phyloP scores from a whole-genome alignment of 2,888 invertebrate genomes.

The Deilephila porcellus region DNA sequence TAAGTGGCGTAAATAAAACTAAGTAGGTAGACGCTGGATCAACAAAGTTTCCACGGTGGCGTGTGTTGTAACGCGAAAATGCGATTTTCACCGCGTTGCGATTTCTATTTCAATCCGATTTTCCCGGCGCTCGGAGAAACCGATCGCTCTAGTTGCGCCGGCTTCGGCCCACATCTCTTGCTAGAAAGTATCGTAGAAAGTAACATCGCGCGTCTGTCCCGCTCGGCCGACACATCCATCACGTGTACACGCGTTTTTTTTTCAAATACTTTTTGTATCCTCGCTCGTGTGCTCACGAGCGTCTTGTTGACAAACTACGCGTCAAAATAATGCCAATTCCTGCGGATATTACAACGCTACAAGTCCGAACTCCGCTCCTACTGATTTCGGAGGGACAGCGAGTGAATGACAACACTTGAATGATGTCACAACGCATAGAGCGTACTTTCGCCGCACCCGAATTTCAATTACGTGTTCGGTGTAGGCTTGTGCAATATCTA shows the following conservation, averaged over 20 bases:
- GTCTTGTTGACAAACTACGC: background rate
- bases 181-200: constrained; percentile 85
- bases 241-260: constrained; percentile 56
- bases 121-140: constrained; percentile 82
- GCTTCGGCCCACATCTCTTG: constrained; percentile 82
- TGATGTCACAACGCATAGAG: constrained; percentile 62
- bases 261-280: constrained; percentile 5
- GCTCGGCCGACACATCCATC: constrained; percentile 74
- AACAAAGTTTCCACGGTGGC: constrained; percentile 65
- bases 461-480: constrained; percentile 77
- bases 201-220: constrained; percentile 78
- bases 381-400: constrained; percentile 34
- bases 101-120: constrained; percentile 85
- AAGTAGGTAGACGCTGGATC: constrained; percentile 35
- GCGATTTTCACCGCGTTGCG: constrained; percentile 76
- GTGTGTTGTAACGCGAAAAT: constrained; percentile 76
- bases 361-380: background rate
- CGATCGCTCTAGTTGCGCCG: constrained; percentile 82
- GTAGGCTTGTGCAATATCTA: constrained; percentile 81
- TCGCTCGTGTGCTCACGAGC: constrained; percentile 1
- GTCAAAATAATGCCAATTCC: constrained; percentile 10
- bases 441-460: constrained; percentile 80
- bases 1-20: background rate
- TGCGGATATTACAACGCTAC: background rate
- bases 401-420: constrained; percentile 50